Evolutionary conservation across 1,140 invertebrate species (phyloP), one percentile per base, ranked within the genome.

Genomic region (Bilobella aurantiaca): DNA sequence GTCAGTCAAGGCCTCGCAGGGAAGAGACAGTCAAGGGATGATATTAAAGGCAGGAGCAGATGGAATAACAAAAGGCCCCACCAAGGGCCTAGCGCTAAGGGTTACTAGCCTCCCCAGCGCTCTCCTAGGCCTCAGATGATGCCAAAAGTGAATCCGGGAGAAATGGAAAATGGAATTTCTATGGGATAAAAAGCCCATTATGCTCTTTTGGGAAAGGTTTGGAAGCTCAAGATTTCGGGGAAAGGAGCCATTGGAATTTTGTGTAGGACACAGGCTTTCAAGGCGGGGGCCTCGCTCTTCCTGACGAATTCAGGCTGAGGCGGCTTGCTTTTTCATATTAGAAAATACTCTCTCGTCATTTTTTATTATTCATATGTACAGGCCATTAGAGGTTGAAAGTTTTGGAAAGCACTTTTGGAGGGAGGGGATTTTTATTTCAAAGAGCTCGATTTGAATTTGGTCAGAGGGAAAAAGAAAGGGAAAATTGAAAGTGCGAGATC

Each of bases 111-210:
- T n/a, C n/a, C n/a, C n/a, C n/a, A n/a, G n/a, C n/a, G n/a, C n/a
- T n/a, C n/a, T n/a, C n/a, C n/a, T n/a, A n/a, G n/a, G 18, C 18
- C 8, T 8, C 18, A 18, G 49, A 12, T 12, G 5, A 12, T 16
- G 49, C 49, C 49, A 53, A 53, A 53, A 53, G 23, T 23, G 12
- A 23, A 23, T 53, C 49, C 21, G 14, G 25, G 12, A 53, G 49
- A 53, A 53, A 53, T 53, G 49, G 49, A 23, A 53, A 53, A 53
- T 53, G 49, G 49, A 53, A 53, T 53, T 53, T 53, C 49, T 53
- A 53, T 53, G 49, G 49, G 49, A 53, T 53, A 53, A 53, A 53
- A 53, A 53, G 49, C 49, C 49, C 49, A 53, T 53, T 53, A 53
- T 53, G 49, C 49, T 23, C 12, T 12, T 23, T 53, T 12, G 8